These are phyloP conservation scores for Mactra quadrangularis DNA, from an alignment of 1,140 invertebrate species.

Conservation along the genomic window DNA sequence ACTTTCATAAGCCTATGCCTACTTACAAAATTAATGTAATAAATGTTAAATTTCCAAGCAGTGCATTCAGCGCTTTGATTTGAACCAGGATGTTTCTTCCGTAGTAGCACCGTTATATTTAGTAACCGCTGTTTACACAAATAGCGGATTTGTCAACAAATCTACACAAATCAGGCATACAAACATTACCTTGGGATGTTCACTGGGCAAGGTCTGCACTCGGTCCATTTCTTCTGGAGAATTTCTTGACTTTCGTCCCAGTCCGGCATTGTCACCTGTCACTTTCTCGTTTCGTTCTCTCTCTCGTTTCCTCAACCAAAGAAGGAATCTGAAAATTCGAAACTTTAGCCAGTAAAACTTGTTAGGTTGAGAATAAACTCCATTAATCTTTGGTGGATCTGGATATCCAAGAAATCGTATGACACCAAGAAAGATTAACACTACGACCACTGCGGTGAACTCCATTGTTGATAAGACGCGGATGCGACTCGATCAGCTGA, in stretches of 20 bases:
- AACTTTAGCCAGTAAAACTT: constrained; percentile 88
- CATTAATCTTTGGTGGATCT: constrained; percentile 85
- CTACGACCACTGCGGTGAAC: constrained; percentile 28
- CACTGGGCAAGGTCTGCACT: constrained; percentile 86
- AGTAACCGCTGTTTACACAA: too few relatives aligned
- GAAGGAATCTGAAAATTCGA: constrained; percentile 84
- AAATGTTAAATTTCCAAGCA: too few relatives aligned
- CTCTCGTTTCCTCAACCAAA: constrained; percentile 85
- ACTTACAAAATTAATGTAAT: too few relatives aligned
- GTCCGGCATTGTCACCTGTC: constrained; percentile 77
- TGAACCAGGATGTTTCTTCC: too few relatives aligned
- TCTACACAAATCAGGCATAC: too few relatives aligned
- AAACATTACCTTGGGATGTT: constrained; percentile 82
- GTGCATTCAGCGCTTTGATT: too few relatives aligned
- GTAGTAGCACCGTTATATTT: too few relatives aligned
- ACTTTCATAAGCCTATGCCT: too few relatives aligned
- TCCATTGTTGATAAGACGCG: too few relatives aligned
- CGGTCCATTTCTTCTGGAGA: constrained; percentile 85
- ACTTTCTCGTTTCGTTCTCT: constrained; percentile 78
- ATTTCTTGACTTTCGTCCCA: constrained; percentile 84
- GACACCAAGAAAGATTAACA: constrained; percentile 15
- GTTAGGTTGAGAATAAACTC: constrained; percentile 86
- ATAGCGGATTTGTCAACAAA: too few relatives aligned
- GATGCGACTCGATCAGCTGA: neutral
- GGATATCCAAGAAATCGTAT: constrained; percentile 44